These are phyloP conservation scores for Ceratina japonica DNA, from an alignment of 1,140 invertebrate genomes.

Conservation along the genomic window DNA sequence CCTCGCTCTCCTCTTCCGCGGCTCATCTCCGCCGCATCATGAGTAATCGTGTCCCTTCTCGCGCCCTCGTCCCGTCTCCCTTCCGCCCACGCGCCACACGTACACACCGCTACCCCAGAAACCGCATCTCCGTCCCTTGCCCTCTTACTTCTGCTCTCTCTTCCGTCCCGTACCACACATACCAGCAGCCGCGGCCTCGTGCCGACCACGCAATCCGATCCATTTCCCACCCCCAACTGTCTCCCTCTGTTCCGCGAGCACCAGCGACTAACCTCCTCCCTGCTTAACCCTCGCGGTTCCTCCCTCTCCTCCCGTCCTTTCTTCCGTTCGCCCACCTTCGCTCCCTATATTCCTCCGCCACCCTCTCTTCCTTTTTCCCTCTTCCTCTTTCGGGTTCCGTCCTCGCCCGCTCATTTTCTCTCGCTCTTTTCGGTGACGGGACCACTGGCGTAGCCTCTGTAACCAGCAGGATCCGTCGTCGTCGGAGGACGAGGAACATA, in stretches of 20 bases:
- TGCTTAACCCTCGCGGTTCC: conserved; percentile 51
- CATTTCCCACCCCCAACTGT: conserved; percentile 29
- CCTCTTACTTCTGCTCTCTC: conserved; percentile 44
- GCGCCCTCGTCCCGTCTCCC: background rate
- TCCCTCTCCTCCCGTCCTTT: conserved; percentile 20
- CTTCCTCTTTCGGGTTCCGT: conserved; percentile 55
- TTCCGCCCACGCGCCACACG: background rate
- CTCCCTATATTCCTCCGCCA: conserved; percentile 16
- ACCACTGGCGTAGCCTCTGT: conserved; percentile 47
- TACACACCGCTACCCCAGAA: background rate
- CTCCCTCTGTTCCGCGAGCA: conserved; percentile 13
- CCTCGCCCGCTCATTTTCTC: conserved; percentile 52
- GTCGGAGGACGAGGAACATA: background rate
- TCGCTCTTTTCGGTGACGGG: conserved; percentile 51
- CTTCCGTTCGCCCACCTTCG: conserved; percentile 10
- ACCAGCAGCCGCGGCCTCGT: conserved; percentile 37
- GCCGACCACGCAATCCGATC: conserved; percentile 60
- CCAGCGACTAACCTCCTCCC: conserved; percentile 44
- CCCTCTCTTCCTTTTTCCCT: background rate
- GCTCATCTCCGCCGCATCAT: background rate
- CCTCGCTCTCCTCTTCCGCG: background rate
- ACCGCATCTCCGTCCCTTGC: conserved; percentile 28
- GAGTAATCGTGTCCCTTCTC: background rate
- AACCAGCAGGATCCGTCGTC: background rate
- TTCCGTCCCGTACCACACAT: conserved; percentile 40